These are phyloP conservation scores for Philopedon plagiatum DNA, from an alignment of 2,888 invertebrate genomes.

Conservation along the genomic window DNA sequence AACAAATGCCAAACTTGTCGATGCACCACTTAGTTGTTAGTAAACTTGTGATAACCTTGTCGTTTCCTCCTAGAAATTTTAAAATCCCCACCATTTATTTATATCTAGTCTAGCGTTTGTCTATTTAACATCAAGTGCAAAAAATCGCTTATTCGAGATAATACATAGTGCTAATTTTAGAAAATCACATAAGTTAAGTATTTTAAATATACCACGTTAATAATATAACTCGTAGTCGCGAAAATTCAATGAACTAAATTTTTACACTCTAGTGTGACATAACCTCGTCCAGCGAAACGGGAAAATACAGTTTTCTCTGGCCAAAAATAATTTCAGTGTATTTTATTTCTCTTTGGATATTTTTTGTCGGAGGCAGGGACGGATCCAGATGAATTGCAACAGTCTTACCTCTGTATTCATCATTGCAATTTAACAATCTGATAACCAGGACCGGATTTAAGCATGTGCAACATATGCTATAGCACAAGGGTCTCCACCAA, in stretches of 20 bases:
- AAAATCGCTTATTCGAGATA: neutral
- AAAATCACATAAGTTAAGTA: neutral
- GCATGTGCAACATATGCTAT: too few species aligned
- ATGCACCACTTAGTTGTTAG: slow-evolving; percentile 9
- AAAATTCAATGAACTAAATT: neutral
- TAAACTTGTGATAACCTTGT: slow-evolving; percentile 41
- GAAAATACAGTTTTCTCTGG: neutral
- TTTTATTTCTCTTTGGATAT: neutral
- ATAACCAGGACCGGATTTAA: too few species aligned
- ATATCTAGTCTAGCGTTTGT: neutral
- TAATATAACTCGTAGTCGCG: too few species aligned
- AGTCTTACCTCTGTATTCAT: neutral
- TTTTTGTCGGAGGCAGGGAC: neutral
- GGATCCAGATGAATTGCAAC: neutral
- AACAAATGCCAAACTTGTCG: neutral
- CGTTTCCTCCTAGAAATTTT: slow-evolving; percentile 39
- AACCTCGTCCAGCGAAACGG: neutral
- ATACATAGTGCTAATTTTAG: slow-evolving; percentile 2
- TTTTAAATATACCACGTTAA: too few species aligned
- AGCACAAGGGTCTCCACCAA: too few species aligned
- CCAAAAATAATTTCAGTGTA: neutral
- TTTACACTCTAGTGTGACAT: neutral
- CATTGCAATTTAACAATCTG: too few species aligned
- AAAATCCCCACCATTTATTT: slow-evolving; percentile 47
- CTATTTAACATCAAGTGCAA: slow-evolving; percentile 4